phyloP scores from a whole-genome alignment of 2,888 invertebrate species.

The Scaptodrosophila latifasciaeformis region DNA sequence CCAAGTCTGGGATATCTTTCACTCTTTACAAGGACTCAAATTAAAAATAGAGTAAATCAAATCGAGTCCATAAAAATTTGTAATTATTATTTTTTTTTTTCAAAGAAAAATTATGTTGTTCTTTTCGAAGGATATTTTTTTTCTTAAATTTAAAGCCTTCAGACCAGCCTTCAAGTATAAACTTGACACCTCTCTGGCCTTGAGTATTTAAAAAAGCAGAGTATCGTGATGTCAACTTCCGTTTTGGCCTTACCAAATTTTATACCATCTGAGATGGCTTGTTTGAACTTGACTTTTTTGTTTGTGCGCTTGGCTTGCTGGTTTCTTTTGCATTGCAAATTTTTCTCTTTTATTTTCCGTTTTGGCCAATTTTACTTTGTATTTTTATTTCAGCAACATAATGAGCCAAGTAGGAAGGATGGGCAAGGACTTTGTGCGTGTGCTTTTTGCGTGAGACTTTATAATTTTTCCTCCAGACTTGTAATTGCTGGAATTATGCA shows the following conservation, averaged over 20 bases:
- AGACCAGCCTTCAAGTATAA: no score
- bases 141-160: no score
- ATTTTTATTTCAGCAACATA: constrained; percentile 34
- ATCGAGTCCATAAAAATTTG: no score
- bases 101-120: no score
- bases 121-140: no score
- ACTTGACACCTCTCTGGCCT: not conserved
- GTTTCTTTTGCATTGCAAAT: constrained; percentile 30
- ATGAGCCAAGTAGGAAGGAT: no score
- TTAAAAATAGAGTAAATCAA: no score
- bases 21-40: no score
- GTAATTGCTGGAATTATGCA: constrained; percentile 1
- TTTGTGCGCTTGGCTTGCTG: constrained; percentile 10
- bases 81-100: no score
- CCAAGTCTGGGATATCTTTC: no score
- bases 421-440: not conserved
- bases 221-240: constrained; percentile 53
- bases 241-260: constrained; percentile 22
- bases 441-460: constrained; percentile 23
- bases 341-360: constrained; percentile 5
- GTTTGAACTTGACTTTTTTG: no score
- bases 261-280: not conserved
- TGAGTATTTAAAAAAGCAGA: constrained; percentile 14
- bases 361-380: constrained; percentile 26
- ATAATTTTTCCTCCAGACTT: constrained; percentile 16